Percentiles rank a stretch among this genome's conserved stretches.
Conservation (phyloP, 2,113 vertebrate genomes). For the Morone chrysops region DNA sequence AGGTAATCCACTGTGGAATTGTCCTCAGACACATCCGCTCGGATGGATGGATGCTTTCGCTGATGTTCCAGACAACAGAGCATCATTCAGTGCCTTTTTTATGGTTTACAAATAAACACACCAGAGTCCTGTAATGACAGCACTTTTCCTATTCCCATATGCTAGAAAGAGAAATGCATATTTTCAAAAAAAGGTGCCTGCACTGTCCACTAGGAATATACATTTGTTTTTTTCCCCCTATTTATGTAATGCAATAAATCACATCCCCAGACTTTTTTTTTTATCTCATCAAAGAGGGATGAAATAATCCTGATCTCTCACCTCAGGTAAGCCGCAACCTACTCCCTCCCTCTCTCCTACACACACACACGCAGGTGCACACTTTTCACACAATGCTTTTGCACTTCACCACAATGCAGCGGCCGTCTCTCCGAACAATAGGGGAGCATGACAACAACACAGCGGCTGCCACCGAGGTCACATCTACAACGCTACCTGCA, state of each 20-base stretch:
- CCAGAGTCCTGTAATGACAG: constrained; percentile 32
- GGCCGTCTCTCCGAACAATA: constrained; percentile 60
- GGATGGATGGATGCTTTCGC: constrained; percentile 74
- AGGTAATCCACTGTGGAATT: constrained; percentile 63
- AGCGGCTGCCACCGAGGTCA: constrained; percentile 56
- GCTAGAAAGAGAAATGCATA: constrained; percentile 42
- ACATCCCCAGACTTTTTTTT: neutral
- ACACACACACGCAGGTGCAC: constrained; percentile 49
- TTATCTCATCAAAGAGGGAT: constrained; percentile 36
- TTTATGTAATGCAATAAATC: constrained; percentile 41
- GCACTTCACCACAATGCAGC: constrained; percentile 44
- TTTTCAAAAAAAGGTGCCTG: constrained; percentile 18
- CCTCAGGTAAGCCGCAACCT: constrained; percentile 18
- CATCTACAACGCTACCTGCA: constrained; percentile 69
- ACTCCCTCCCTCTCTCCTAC: neutral
- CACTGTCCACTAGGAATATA: constrained; percentile 31
- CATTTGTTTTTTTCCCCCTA: constrained; percentile 31
- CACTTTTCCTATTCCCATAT: constrained; percentile 30
- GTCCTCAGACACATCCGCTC: constrained; percentile 74
- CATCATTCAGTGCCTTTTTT: constrained; percentile 63
- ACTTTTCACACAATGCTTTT: constrained; percentile 58
- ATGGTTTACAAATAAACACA: constrained; percentile 56
- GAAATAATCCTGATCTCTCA: constrained; percentile 44
- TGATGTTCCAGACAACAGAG: constrained; percentile 70
- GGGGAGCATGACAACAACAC: constrained; percentile 37